Evolutionary conservation across 1,140 invertebrate genomes (phyloP), one percentile per base, ranked within the genome.

Genomic region (Gryon sp.): DNA sequence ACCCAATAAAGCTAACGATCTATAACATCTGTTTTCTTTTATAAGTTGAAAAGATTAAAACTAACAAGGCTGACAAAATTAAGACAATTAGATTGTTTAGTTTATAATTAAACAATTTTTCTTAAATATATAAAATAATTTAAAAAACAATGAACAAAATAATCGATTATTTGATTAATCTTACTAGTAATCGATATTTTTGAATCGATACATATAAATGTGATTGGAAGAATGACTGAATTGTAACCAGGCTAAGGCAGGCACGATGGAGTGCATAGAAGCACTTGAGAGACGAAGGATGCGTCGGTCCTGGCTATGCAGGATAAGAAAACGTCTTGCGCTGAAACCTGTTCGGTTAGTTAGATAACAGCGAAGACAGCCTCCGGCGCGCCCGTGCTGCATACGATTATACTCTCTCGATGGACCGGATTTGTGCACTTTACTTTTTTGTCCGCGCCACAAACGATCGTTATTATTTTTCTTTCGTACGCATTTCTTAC

Each of bases 371-470:
- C 63, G 65, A 76, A 59, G 74, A 76, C 59, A 73, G 79, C 81
- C 79, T 74, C 66, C 55, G 77, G 81, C 81, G 79, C 79, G 78
- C 81, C 79, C 79, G 81, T 81, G 79, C 81, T 82, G 81, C 79
- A 81, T 82, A 81, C 79, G 76, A 80, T 82, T 81, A 81, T 60
- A 73, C 70, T 53, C n/a, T n/a, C 7, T n/a, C 57, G 57, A 53
- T 48, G 26, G 79, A 79, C 75, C 76, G 78, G 66, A 77, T 72
- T 77, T 46, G 36, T 38, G 63, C 28, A 60, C 14, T 66, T 66
- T 50, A 57, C 55, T 73, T 63, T 59, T 73, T 59, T 50, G n/a
- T n/a, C n/a, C n/a, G n/a, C 38, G 18, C 36, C 40, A 19, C 68
- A 52, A 63, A 50, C 46, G 70, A 74, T 75, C 70, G 38, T 66